Evolutionary conservation across 2,113 vertebrate genomes (phyloP), one percentile per base, ranked within the genome.

Genomic region (Amphiprion ocellaris): DNA sequence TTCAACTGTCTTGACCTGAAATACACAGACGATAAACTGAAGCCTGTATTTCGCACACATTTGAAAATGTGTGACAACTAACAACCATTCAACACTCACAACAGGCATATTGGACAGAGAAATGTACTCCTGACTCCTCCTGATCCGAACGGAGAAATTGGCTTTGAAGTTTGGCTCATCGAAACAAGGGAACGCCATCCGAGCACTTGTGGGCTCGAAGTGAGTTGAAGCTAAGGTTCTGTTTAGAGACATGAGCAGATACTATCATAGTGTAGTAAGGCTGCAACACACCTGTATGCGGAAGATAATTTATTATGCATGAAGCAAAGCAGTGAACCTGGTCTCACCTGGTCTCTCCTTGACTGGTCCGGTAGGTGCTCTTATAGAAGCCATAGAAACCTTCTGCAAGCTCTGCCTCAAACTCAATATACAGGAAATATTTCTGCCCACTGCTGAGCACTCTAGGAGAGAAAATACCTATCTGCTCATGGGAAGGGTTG

Each of bases 111-210:
- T 96, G 73, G 95, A 96, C 30, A 96, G 65, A 49, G 94, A 87
- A 72, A 94, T 93, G 69, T 93, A 83, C 66, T 86, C 82, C 0
- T 74, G 72, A 63, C 64, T 90, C 50, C 95, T 93, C 74, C 92
- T 92, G 71, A 95, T 92, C 53, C 78, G 83, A 5, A 95, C 49
- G 1, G 92, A 90, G 87, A 93, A 96, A 81, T 94, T 95, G 56
- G 95, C 94, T 88, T 96, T 96, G 81, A 95, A 96, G 67, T 55
- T 85, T 4, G 95, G 94, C 79, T 96, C 95, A 65, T 95, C 95
- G 1, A 95, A 96, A 90, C 95, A 95, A 2, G 95, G 94, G 68
- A 96, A 94, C 0, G 94, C 94, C 94, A 89, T 93, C 28, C 95
- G 91, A 63, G 95, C 94, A 70, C 92, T 94, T 0, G 94, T 96